Percentiles rank a stretch among this genome's conserved stretches.
phyloP scores from a whole-genome alignment of 2,888 invertebrate genomes.

The Agrilus mali region DNA sequence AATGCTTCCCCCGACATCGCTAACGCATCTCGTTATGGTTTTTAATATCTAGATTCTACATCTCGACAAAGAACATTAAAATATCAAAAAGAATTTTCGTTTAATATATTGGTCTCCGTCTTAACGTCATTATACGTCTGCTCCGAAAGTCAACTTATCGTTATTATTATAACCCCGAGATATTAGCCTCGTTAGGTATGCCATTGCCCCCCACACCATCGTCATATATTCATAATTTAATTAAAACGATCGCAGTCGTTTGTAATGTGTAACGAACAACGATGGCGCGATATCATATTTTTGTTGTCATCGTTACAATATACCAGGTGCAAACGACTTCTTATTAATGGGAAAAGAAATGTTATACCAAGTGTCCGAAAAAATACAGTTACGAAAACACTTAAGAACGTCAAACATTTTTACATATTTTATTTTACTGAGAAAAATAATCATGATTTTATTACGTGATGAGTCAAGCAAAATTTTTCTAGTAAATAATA shows the following conservation, averaged over 20 bases:
- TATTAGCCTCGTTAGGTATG: conserved; percentile 17
- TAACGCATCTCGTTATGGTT: conserved; percentile 2
- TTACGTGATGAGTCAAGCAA: no score
- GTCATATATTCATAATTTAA: conserved; percentile 9
- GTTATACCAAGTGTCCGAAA: no score
- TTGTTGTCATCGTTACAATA: no score
- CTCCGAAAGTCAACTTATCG: no score
- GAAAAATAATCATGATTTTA: no score
- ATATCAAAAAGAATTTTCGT: conserved; percentile 16
- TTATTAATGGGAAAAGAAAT: no score
- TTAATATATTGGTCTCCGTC: conserved; percentile 18
- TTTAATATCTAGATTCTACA: conserved; percentile 18
- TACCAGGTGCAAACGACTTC: no score
- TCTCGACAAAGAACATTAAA: conserved; percentile 16
- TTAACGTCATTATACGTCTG: conserved; percentile 6
- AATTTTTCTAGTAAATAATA: no score
- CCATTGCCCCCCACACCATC: conserved; percentile 8
- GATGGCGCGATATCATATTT: background rate
- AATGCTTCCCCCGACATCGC: no score
- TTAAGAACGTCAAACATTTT: no score
- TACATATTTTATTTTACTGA: no score
- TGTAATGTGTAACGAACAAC: conserved; percentile 2
- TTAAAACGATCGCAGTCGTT: conserved; percentile 8
- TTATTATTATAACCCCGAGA: conserved; percentile 5
- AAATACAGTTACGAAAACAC: no score